phyloP scores from a whole-genome alignment of 2,888 invertebrate species.

The Trissolcus japonicus region DNA sequence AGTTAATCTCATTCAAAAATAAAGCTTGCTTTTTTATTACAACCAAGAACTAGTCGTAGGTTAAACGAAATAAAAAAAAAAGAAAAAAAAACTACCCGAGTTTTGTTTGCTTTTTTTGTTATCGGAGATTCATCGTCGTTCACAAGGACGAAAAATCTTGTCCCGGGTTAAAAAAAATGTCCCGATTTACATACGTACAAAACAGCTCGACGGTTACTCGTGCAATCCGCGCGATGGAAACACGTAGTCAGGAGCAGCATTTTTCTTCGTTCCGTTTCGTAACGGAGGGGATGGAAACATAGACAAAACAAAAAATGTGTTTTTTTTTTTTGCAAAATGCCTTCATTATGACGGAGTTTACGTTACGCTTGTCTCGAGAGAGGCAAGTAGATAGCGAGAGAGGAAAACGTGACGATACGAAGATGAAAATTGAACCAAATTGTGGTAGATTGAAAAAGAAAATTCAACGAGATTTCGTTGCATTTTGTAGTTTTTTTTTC shows the following conservation, averaged over 20 bases:
- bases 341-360: too few relatives aligned
- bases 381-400: too few relatives aligned
- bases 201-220: slow-evolving; percentile 18
- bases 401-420: too few relatives aligned
- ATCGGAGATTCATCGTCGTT: slow-evolving; percentile 20
- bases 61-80: too few relatives aligned
- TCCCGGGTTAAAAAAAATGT: slow-evolving; percentile 16
- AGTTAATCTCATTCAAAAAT: too few relatives aligned
- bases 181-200: slow-evolving; percentile 33
- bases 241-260: slow-evolving; percentile 4
- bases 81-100: too few relatives aligned
- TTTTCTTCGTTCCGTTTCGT: slow-evolving; percentile 26
- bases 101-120: slow-evolving; percentile 3
- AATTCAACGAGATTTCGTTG: too few relatives aligned
- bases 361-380: too few relatives aligned
- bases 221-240: slow-evolving; percentile 10
- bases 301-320: slow-evolving; percentile 6
- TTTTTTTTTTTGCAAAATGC: not conserved
- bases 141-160: slow-evolving; percentile 24
- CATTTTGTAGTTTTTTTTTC: too few relatives aligned
- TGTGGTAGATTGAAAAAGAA: not conserved
- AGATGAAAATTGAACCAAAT: not conserved
- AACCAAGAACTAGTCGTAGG: too few relatives aligned
- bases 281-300: slow-evolving; percentile 5
- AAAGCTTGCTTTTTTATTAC: too few relatives aligned